Evolutionary conservation across 2,888 invertebrate genomes (phyloP).

Genomic region (Andrena dorsata): DNA sequence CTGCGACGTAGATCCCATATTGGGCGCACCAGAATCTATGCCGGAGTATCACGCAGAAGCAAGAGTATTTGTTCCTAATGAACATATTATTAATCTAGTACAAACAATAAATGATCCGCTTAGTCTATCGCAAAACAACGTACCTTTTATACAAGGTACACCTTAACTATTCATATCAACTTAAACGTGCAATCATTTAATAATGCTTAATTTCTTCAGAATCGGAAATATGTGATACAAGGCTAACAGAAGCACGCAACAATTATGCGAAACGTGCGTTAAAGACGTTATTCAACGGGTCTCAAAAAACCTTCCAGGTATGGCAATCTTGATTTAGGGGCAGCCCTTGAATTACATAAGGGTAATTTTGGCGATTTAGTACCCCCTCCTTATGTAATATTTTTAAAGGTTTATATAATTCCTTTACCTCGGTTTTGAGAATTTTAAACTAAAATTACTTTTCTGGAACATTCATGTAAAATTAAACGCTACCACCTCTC

Average conservation of each 20-base stretch:
- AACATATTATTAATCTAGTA: slow-evolving; percentile 78
- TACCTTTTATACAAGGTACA: slow-evolving; percentile 81
- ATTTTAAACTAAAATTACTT: too few species aligned
- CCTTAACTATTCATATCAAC: background rate
- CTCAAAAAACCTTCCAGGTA: slow-evolving; percentile 84
- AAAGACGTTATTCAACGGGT: slow-evolving; percentile 83
- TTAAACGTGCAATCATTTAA: background rate
- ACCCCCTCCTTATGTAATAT: too few species aligned
- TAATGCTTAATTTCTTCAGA: slow-evolving; percentile 69
- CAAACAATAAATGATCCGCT: slow-evolving; percentile 78
- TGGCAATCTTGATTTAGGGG: background rate
- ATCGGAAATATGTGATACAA: slow-evolving; percentile 80
- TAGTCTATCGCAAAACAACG: slow-evolving; percentile 77
- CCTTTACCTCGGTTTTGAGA: too few species aligned
- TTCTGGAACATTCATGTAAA: too few species aligned
- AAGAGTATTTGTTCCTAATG: slow-evolving; percentile 81
- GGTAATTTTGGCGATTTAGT: too few species aligned
- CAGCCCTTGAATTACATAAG: too few species aligned
- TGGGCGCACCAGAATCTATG: slow-evolving; percentile 80
- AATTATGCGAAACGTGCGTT: slow-evolving; percentile 83
- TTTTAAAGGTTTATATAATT: too few species aligned
- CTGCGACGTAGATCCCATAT: slow-evolving; percentile 82
- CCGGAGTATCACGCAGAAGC: slow-evolving; percentile 82
- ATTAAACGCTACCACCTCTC: too few species aligned
- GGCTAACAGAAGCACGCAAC: slow-evolving; percentile 79